These are phyloP conservation scores for Luperina nickerlii DNA, from an alignment of 2,888 invertebrate species.

Conservation along the genomic window DNA sequence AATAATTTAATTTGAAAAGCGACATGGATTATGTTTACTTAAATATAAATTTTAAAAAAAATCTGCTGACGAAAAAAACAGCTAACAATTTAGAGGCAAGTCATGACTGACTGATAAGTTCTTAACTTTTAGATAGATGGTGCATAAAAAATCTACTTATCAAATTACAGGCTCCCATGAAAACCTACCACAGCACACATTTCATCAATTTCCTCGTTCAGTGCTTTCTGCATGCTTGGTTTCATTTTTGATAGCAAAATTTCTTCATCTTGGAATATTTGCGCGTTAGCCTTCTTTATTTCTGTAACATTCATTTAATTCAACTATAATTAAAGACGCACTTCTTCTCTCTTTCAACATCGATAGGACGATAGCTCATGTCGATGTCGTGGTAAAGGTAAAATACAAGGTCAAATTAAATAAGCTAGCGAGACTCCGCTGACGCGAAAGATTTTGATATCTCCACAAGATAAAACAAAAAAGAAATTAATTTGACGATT, in stretches of 20 bases:
- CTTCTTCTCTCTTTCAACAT: not conserved
- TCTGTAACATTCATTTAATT: not conserved
- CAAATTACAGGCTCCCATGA: too few relatives aligned
- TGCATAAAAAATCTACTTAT: too few relatives aligned
- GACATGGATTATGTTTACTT: not conserved
- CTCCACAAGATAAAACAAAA: too few relatives aligned
- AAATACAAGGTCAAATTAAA: not conserved
- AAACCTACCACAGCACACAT: conserved; percentile 6
- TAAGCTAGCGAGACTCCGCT: too few relatives aligned
- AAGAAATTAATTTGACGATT: too few relatives aligned
- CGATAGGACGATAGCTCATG: not conserved
- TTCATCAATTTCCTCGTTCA: not conserved
- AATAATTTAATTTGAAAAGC: not conserved
- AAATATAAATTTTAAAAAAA: not conserved
- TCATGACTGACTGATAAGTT: too few relatives aligned
- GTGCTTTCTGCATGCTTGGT: not conserved
- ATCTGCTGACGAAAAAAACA: too few relatives aligned
- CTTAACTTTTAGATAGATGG: too few relatives aligned
- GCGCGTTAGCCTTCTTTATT: not conserved
- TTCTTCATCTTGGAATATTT: conserved; percentile 14
- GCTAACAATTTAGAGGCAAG: too few relatives aligned
- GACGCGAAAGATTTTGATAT: too few relatives aligned
- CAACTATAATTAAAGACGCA: not conserved
- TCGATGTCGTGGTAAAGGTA: not conserved
- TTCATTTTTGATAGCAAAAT: not conserved